These are phyloP conservation scores for Neoniphon sammara DNA, from an alignment of 2,797 vertebrate genomes.

Conservation along the genomic window DNA sequence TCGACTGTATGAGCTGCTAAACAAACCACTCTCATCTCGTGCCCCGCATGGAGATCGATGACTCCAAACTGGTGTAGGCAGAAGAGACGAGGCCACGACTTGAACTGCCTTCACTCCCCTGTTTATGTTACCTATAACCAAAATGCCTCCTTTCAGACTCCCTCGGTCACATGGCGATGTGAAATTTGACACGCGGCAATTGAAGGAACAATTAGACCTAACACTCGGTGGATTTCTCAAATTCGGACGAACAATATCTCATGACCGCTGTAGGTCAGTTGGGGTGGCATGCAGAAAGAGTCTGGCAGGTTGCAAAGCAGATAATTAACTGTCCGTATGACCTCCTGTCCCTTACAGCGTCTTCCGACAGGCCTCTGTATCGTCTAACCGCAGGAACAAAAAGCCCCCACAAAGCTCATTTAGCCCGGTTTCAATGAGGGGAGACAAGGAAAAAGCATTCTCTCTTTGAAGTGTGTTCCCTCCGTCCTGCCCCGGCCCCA, in stretches of 20 bases:
- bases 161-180: slow-evolving; percentile 55
- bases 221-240: slow-evolving; percentile 63
- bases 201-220: slow-evolving; percentile 55
- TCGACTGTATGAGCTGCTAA: slow-evolving; percentile 3
- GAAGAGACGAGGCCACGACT: slow-evolving; percentile 46
- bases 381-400: slow-evolving; percentile 73
- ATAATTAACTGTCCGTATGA: slow-evolving; percentile 75
- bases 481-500: slow-evolving; percentile 60
- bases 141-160: slow-evolving; percentile 12
- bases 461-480: slow-evolving; percentile 77
- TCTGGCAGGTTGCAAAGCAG: slow-evolving; percentile 63
- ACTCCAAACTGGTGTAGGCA: slow-evolving; percentile 30
- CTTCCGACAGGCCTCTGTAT: slow-evolving; percentile 67
- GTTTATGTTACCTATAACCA: slow-evolving; percentile 7
- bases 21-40: not conserved
- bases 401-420: slow-evolving; percentile 71
- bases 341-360: slow-evolving; percentile 69
- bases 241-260: slow-evolving; percentile 69
- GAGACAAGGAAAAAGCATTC: slow-evolving; percentile 68
- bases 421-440: slow-evolving; percentile 72
- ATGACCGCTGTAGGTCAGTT: slow-evolving; percentile 63
- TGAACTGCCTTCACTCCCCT: not conserved
- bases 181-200: slow-evolving; percentile 66
- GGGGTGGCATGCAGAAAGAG: slow-evolving; percentile 60
- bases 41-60: not conserved